Conservation (phyloP, 2,797 vertebrate genomes). For the Mico argentatus region DNA sequence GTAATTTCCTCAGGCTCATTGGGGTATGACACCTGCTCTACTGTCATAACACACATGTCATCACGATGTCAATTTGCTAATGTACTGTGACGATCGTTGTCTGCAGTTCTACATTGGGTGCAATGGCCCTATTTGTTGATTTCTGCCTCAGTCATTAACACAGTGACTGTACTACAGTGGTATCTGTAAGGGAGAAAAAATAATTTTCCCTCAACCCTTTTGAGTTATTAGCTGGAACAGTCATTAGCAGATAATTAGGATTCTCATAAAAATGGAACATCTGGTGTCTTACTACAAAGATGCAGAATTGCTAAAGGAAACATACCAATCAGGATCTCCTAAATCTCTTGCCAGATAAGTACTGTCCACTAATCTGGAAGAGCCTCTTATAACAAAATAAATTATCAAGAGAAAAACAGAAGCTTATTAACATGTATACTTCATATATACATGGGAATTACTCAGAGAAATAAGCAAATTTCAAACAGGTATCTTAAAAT, state of each 20-base stretch:
- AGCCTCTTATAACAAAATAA: background rate
- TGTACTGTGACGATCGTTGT: background rate
- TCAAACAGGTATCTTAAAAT: background rate
- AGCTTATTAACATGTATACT: background rate
- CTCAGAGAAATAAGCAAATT: background rate
- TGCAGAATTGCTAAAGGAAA: background rate
- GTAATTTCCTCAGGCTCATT: background rate
- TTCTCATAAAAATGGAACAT: background rate
- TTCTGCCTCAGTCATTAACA: background rate
- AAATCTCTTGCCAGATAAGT: background rate
- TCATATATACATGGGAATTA: background rate
- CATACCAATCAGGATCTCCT: background rate
- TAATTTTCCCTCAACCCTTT: background rate
- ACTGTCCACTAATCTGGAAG: background rate
- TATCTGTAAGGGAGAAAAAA: background rate
- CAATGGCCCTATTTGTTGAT: background rate
- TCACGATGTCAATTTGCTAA: background rate
- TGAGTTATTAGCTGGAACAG: background rate
- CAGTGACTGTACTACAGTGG: background rate
- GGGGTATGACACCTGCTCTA: background rate
- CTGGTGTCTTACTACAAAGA: background rate
- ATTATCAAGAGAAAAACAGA: background rate
- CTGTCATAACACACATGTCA: background rate
- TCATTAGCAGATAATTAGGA: background rate
- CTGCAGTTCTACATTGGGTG: background rate